phyloP scores from a whole-genome alignment of 1,140 invertebrate species.

The Drosophila lacteicornis region DNA sequence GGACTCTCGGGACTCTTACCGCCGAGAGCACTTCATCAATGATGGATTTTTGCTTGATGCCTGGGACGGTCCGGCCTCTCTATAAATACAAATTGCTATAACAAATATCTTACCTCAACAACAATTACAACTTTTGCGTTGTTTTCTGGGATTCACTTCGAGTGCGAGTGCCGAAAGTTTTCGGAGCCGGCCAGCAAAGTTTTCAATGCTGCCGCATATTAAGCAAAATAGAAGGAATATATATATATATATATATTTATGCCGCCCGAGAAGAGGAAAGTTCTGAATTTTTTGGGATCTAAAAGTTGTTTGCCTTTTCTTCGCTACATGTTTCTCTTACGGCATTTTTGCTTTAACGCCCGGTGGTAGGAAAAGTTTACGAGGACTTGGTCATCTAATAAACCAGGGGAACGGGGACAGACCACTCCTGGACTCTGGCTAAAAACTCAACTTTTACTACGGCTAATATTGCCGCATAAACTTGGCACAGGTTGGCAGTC shows the following conservation, averaged over 20 bases:
- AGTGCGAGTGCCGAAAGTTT: slow-evolving; percentile 53
- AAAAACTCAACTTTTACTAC: slow-evolving; percentile 77
- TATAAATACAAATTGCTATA: slow-evolving; percentile 50
- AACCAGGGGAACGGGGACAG: slow-evolving; percentile 50
- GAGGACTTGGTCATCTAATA: slow-evolving; percentile 73
- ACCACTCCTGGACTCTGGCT: slow-evolving; percentile 55
- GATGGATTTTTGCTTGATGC: slow-evolving; percentile 15
- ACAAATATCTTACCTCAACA: slow-evolving; percentile 76
- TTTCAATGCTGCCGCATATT: slow-evolving; percentile 79
- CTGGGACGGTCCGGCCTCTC: neutral
- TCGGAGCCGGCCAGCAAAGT: slow-evolving; percentile 51
- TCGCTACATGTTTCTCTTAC: slow-evolving; percentile 59
- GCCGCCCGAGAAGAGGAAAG: slow-evolving; percentile 27
- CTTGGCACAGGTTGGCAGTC: slow-evolving; percentile 69
- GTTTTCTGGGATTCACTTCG: slow-evolving; percentile 35
- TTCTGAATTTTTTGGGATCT: slow-evolving; percentile 60
- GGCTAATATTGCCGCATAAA: slow-evolving; percentile 78
- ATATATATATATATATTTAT: slow-evolving; percentile 45
- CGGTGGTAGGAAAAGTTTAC: slow-evolving; percentile 73
- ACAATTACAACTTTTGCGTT: slow-evolving; percentile 75
- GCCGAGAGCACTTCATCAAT: slow-evolving; percentile 44
- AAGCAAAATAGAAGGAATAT: slow-evolving; percentile 57
- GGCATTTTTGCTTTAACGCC: slow-evolving; percentile 77
- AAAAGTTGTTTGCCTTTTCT: slow-evolving; percentile 63
- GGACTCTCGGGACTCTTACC: neutral